Conservation (phyloP, 2,797 vertebrate species). For the Myripristis jacobus region DNA sequence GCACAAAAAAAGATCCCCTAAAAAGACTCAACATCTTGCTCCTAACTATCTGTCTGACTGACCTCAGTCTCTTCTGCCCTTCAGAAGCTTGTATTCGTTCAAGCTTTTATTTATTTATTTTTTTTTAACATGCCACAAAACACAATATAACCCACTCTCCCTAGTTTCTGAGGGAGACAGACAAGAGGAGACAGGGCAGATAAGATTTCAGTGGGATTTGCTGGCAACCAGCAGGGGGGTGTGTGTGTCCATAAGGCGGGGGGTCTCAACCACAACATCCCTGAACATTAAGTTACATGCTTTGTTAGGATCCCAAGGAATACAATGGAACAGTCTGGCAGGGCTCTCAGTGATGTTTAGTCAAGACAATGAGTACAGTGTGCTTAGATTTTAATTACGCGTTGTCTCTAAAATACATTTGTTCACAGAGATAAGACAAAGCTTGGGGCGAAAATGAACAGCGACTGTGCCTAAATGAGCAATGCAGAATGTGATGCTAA, state of each 20-base stretch:
- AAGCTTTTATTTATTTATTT: too few species aligned
- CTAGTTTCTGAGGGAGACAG: not conserved
- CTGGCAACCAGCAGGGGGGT: not conserved
- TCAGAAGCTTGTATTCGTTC: too few species aligned
- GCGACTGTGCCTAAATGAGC: constrained; percentile 29
- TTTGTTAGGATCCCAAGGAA: constrained; percentile 33
- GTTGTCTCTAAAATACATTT: constrained; percentile 38
- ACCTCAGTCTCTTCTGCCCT: not conserved
- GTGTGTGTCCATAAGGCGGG: too few species aligned
- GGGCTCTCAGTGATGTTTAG: constrained; percentile 31
- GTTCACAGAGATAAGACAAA: constrained; percentile 20
- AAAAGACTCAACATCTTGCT: not conserved
- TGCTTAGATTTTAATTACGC: constrained; percentile 44
- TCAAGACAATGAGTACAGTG: constrained; percentile 45
- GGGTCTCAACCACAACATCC: not conserved
- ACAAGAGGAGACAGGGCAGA: too few species aligned
- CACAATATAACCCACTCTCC: too few species aligned
- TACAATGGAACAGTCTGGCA: constrained; percentile 19
- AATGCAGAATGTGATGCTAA: constrained; percentile 13
- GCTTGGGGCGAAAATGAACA: constrained; percentile 14
- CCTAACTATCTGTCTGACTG: not conserved
- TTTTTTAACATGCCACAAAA: not conserved
- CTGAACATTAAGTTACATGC: constrained; percentile 3
- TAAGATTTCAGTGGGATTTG: constrained; percentile 1
- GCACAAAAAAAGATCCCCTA: not conserved